Conservation (phyloP, 2,113 vertebrate species). For the Eurypyga helias region DNA sequence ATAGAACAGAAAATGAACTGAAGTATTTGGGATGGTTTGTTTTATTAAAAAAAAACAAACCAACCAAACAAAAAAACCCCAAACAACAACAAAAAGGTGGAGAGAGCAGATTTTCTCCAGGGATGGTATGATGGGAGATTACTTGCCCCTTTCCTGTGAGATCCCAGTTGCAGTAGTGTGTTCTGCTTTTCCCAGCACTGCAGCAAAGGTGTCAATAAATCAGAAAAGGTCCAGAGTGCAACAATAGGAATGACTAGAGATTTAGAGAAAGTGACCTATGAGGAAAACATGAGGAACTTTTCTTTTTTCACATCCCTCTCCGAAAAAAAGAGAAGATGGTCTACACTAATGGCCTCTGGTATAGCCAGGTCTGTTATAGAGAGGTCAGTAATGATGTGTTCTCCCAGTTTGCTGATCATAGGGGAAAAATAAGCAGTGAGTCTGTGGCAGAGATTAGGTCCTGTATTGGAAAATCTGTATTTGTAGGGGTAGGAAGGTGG, state of each 20-base stretch:
- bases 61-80: too few species aligned
- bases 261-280: neutral
- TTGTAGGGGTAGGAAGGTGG: neutral
- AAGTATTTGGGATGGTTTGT: neutral
- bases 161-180: neutral
- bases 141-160: neutral
- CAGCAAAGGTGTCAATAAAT: neutral
- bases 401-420: neutral
- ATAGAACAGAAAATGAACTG: neutral
- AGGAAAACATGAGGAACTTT: neutral
- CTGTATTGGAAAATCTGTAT: neutral
- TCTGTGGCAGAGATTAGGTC: neutral
- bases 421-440: fast-evolving
- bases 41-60: neutral
- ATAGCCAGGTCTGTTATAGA: neutral
- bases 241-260: neutral
- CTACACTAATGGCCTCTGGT: neutral
- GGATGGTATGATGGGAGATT: neutral
- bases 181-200: neutral
- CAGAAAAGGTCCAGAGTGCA: neutral
- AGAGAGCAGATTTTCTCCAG: neutral
- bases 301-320: fast-evolving
- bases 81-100: neutral
- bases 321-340: neutral
- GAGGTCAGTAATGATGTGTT: neutral